A percentile compares a stretch with the other conserved stretches of the same genome.
Conservation (phyloP, 2,797 vertebrate species). For the Pipistrellus kuhlii region DNA sequence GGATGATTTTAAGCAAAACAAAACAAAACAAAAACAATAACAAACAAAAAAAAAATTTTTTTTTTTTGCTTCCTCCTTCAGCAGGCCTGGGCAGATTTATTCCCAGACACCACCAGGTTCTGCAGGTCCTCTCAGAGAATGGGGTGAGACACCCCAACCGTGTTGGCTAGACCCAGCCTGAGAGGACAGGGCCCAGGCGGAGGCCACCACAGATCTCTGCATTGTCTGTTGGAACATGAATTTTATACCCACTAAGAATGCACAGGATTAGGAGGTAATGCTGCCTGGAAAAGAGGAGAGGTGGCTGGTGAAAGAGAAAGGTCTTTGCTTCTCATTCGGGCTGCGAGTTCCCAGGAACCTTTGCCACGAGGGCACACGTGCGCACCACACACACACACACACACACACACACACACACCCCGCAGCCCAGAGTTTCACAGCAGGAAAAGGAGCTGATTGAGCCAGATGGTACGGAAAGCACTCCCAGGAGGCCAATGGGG, state of each 20-base stretch:
- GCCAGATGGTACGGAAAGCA: slow-evolving; percentile 50
- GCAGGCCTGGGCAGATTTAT: slow-evolving; percentile 45
- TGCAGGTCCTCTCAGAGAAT: background rate
- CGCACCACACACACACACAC: background rate
- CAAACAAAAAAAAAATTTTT: background rate
- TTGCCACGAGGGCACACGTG: background rate
- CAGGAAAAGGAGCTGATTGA: slow-evolving; percentile 75
- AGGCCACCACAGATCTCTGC: background rate
- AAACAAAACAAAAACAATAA: background rate
- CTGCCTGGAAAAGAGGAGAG: slow-evolving; percentile 75
- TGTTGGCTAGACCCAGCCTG: background rate
- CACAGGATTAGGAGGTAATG: slow-evolving; percentile 76
- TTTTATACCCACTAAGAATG: slow-evolving; percentile 63
- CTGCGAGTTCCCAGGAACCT: slow-evolving; percentile 43
- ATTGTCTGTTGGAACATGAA: slow-evolving; percentile 63
- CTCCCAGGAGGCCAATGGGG: slow-evolving; percentile 68
- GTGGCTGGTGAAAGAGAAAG: slow-evolving; percentile 63
- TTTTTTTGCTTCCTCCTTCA: background rate
- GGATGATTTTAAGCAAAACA: slow-evolving; percentile 35
- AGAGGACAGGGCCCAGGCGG: background rate
- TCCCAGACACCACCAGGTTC: background rate
- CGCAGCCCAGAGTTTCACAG: slow-evolving; percentile 45
- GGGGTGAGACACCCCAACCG: background rate
- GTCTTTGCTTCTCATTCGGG: slow-evolving; percentile 68
- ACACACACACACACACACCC: too few species aligned